Conservation (phyloP, 1,140 invertebrate genomes). For the Stratiolaelaps scimitus region DNA sequence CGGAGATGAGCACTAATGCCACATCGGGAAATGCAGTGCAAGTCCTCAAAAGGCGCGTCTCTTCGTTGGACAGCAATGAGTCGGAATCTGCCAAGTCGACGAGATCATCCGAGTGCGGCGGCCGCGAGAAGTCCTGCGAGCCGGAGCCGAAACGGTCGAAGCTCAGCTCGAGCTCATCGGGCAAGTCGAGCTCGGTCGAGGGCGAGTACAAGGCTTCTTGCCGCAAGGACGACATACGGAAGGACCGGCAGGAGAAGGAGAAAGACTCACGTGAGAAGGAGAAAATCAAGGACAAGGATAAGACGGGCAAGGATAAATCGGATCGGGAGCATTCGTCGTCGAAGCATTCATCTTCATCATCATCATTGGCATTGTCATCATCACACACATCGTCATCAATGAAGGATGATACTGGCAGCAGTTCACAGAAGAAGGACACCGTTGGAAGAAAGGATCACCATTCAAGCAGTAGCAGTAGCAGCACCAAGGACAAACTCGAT, state of each 20-base stretch:
- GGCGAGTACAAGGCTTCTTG: conserved; percentile 32
- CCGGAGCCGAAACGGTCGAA: conserved; percentile 55
- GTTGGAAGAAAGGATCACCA: conserved; percentile 36
- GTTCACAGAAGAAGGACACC: conserved; percentile 37
- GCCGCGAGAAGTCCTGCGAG: conserved; percentile 42
- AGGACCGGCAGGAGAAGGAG: conserved; percentile 38
- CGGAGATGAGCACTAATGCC: neutral
- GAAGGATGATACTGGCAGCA: conserved; percentile 32
- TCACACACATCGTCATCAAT: neutral
- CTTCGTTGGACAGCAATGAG: conserved; percentile 57
- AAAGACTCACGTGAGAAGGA: conserved; percentile 39
- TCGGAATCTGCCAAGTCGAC: conserved; percentile 37
- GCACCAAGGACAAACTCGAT: conserved; percentile 29
- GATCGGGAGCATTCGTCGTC: conserved; percentile 28
- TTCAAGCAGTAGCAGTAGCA: conserved; percentile 28
- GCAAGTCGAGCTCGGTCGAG: conserved; percentile 34
- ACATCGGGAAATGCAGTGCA: neutral
- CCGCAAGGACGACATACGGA: conserved; percentile 32
- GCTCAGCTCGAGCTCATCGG: conserved; percentile 38
- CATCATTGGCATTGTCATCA: conserved; percentile 24
- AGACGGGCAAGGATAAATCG: conserved; percentile 30
- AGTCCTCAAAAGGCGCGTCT: conserved; percentile 51
- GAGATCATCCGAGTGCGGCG: conserved; percentile 31
- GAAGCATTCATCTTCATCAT: conserved; percentile 19
- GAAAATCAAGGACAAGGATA: conserved; percentile 38